Percentiles rank a stretch among this genome's conserved stretches.
phyloP scores from a whole-genome alignment of 2,113 vertebrate genomes.

The Takifugu flavidus region DNA sequence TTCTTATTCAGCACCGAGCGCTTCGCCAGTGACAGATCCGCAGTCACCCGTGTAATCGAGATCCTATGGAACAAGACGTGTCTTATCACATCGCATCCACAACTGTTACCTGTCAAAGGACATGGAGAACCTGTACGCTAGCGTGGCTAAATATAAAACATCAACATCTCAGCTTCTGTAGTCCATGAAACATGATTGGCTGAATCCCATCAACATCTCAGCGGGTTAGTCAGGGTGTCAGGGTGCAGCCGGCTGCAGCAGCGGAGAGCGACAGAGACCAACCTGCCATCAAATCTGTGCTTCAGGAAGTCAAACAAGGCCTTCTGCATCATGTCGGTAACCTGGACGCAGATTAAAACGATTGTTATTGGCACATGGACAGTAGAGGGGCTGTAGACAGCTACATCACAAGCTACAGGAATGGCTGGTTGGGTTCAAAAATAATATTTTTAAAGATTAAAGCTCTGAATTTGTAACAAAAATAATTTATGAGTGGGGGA shows the following conservation, averaged over 20 bases:
- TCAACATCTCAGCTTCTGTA: slow-evolving; percentile 34
- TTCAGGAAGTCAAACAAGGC: slow-evolving; percentile 89
- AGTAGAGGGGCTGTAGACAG: background rate
- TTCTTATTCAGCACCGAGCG: slow-evolving; percentile 96
- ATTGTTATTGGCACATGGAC: background rate
- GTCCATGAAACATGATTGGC: slow-evolving; percentile 37
- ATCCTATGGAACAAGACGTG: slow-evolving; percentile 75
- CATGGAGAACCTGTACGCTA: slow-evolving; percentile 17
- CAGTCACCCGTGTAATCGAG: slow-evolving; percentile 95
- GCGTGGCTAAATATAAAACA: slow-evolving; percentile 51
- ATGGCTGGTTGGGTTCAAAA: no score
- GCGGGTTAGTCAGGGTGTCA: slow-evolving; percentile 2
- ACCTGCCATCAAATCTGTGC: slow-evolving; percentile 96
- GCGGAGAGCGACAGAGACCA: slow-evolving; percentile 41
- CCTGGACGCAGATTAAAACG: slow-evolving; percentile 65
- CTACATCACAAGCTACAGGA: background rate
- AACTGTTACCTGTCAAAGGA: slow-evolving; percentile 44
- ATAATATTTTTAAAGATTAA: no score
- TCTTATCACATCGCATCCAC: slow-evolving; percentile 50
- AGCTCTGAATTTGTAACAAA: no score
- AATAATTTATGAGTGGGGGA: no score
- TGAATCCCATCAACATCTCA: slow-evolving; percentile 6
- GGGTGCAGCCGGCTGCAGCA: background rate
- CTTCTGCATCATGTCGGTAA: slow-evolving; percentile 89
- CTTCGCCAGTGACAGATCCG: slow-evolving; percentile 94